phyloP scores from a whole-genome alignment of 2,113 vertebrate genomes.

The Heterocephalus glaber region DNA sequence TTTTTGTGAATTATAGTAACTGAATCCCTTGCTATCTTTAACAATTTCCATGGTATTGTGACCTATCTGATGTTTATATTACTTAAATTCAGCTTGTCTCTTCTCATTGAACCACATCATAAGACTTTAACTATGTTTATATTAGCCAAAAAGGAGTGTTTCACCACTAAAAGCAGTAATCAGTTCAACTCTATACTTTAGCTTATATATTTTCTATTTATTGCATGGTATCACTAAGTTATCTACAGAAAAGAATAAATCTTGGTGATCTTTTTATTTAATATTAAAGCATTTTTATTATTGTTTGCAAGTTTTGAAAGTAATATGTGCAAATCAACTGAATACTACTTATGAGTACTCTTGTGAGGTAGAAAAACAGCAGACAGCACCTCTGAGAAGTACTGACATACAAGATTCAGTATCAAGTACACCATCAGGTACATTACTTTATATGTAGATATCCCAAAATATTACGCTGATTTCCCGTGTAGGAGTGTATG shows the following conservation, averaged over 20 bases:
- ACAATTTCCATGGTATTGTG: slow-evolving; percentile 24
- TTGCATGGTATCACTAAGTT: not conserved
- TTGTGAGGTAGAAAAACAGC: not conserved
- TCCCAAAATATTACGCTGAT: not conserved
- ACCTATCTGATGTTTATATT: slow-evolving; percentile 28
- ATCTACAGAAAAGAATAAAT: not conserved
- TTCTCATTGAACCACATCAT: slow-evolving; percentile 51
- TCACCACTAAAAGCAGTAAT: not conserved
- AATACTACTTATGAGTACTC: not conserved
- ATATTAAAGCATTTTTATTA: not conserved
- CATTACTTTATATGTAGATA: not conserved
- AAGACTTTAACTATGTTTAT: slow-evolving; percentile 65
- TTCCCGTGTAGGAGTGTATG: not conserved
- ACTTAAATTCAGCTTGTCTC: slow-evolving; percentile 56
- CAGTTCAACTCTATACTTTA: not conserved
- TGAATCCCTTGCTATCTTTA: slow-evolving; percentile 48
- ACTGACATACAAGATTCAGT: not conserved
- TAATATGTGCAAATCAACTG: not conserved
- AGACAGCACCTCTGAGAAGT: not conserved
- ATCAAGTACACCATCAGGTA: not conserved
- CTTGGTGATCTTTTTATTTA: not conserved
- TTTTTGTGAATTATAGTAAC: slow-evolving; percentile 45
- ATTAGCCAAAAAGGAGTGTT: slow-evolving; percentile 50
- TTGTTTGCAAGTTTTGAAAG: not conserved
- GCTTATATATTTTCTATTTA: slow-evolving; percentile 26